Conservation (phyloP, 2,888 invertebrate species). For the Eledone cirrhosa region DNA sequence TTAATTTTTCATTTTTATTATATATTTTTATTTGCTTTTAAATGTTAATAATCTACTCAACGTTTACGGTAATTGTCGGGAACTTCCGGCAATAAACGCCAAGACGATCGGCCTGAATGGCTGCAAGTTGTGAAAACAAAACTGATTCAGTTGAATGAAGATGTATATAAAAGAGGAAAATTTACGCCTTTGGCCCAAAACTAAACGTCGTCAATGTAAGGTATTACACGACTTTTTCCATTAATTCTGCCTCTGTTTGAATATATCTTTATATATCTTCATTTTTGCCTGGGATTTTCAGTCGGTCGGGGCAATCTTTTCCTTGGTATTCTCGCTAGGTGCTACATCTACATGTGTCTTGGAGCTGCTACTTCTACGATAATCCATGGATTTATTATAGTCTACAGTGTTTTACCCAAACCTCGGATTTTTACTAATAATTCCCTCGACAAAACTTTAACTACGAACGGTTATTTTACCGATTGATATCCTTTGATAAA, state of each 20-base stretch:
- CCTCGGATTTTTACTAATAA: too few species aligned
- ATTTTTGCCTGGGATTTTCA: too few species aligned
- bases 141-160: not conserved
- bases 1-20: not conserved
- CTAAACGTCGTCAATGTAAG: slow-evolving; percentile 17
- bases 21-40: not conserved
- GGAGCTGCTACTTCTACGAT: too few species aligned
- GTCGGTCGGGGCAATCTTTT: too few species aligned
- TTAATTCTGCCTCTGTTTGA: not conserved
- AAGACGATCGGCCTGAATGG: not conserved
- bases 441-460: too few species aligned
- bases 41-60: too few species aligned
- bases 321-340: not conserved
- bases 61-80: not conserved
- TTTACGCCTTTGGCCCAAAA: slow-evolving; percentile 18
- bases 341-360: slow-evolving; percentile 11
- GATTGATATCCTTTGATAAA: too few species aligned
- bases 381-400: too few species aligned
- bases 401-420: too few species aligned
- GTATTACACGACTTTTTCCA: slow-evolving; percentile 17
- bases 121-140: slow-evolving; percentile 4
- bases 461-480: too few species aligned
- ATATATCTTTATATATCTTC: too few species aligned
- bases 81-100: slow-evolving; percentile 5
- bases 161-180: slow-evolving; percentile 15